phyloP scores from a whole-genome alignment of 2,113 vertebrate species.

The Onychostruthus taczanowskii region DNA sequence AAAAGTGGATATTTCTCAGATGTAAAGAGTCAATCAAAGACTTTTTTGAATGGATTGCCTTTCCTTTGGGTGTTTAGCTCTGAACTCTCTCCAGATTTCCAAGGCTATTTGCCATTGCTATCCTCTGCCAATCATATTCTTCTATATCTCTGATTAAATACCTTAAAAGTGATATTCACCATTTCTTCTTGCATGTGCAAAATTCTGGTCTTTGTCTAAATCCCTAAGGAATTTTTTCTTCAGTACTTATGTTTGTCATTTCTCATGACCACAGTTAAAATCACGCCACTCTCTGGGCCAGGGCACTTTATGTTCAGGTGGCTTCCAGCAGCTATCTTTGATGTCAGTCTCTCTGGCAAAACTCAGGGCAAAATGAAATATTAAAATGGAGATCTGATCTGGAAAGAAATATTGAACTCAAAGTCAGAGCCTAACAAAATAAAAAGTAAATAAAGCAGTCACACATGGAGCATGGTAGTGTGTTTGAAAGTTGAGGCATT shows the following conservation, averaged over 20 bases:
- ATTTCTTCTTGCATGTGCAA: neutral
- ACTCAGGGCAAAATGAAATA: neutral
- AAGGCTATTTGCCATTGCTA: neutral
- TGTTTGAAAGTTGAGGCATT: neutral
- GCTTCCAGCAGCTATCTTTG: neutral
- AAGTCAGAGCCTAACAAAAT: neutral
- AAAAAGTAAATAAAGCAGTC: neutral
- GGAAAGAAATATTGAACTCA: neutral
- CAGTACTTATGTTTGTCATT: neutral
- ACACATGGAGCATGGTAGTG: neutral
- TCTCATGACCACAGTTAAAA: neutral
- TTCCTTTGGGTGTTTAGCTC: neutral
- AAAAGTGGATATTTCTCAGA: neutral
- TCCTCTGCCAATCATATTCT: neutral
- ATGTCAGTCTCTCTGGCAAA: neutral
- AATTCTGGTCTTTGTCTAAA: neutral
- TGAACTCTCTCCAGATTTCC: neutral
- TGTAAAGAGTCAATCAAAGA: neutral
- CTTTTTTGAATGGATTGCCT: neutral
- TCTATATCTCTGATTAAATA: neutral
- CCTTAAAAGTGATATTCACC: neutral
- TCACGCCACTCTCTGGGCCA: accelerated
- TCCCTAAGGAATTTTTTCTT: neutral
- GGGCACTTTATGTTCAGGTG: neutral
- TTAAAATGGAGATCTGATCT: neutral